These are phyloP conservation scores for Invenusta paracnida DNA, from an alignment of 2,888 invertebrate species.

Conservation along the genomic window DNA sequence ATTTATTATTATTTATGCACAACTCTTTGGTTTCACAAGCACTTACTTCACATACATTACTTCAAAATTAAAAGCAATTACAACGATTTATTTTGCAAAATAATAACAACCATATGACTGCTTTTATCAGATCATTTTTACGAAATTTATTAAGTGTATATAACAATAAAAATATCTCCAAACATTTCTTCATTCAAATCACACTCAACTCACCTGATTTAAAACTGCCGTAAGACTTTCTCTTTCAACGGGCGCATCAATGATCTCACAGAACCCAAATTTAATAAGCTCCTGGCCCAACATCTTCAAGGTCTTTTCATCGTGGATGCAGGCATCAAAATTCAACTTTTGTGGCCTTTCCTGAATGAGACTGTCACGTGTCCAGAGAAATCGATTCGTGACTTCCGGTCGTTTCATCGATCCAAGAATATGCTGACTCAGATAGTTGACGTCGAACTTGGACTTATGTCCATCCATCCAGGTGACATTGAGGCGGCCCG, in stretches of 20 bases:
- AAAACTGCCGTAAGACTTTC: neutral
- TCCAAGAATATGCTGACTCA: neutral
- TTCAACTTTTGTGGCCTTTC: neutral
- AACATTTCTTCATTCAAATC: too few species aligned
- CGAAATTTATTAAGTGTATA: too few species aligned
- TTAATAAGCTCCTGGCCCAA: neutral
- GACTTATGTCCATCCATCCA: conserved; percentile 32
- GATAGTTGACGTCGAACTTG: neutral
- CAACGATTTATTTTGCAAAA: too few species aligned
- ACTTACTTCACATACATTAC: too few species aligned
- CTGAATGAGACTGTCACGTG: neutral
- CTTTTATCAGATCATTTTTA: too few species aligned
- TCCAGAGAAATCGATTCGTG: neutral
- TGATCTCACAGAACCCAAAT: conserved; percentile 31
- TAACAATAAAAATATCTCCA: too few species aligned
- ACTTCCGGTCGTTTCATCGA: neutral
- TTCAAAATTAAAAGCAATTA: too few species aligned
- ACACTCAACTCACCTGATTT: neutral
- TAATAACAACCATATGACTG: too few species aligned
- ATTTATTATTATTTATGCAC: too few species aligned
- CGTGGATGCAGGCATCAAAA: neutral
- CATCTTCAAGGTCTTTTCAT: neutral
- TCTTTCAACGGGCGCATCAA: conserved; percentile 28
- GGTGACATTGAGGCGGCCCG: neutral
- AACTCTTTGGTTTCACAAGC: too few species aligned